A percentile compares a stretch with the other conserved stretches of the same genome.
Evolutionary conservation across 2,797 vertebrate genomes (phyloP).

Genomic region (Huso huso): DNA sequence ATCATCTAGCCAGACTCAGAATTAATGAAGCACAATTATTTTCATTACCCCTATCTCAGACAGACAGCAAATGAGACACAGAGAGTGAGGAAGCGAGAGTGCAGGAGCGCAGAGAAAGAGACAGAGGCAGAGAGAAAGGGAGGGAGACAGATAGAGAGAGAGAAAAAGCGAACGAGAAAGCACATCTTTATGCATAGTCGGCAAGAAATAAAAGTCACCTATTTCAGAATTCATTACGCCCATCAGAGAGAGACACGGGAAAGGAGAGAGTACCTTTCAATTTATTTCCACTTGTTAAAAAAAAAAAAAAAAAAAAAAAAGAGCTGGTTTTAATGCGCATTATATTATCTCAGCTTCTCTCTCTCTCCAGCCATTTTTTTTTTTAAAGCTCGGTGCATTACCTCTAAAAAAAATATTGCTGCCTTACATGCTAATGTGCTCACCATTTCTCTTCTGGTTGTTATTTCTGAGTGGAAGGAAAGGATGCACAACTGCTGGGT

Average conservation of each 20-base stretch:
- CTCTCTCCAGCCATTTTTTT: conserved; percentile 39
- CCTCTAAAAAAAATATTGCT: conserved; percentile 65
- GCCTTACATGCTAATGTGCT: conserved; percentile 62
- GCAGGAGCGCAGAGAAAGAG: conserved; percentile 29
- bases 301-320: conserved; percentile 45
- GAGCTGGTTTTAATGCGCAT: conserved; percentile 61
- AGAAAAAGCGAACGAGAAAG: conserved; percentile 41
- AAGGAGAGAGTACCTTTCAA: conserved; percentile 54
- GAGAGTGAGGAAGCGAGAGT: conserved; percentile 43
- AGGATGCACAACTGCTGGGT: neutral
- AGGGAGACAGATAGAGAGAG: conserved; percentile 12
- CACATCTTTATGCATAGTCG: conserved; percentile 57
- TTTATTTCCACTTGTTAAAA: conserved; percentile 54
- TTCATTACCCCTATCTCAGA: conserved; percentile 87
- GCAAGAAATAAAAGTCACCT: conserved; percentile 65
- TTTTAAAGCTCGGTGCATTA: conserved; percentile 52
- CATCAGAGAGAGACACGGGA: conserved; percentile 44
- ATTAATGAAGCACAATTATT: conserved; percentile 98
- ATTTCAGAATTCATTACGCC: conserved; percentile 65
- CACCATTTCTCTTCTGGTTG: conserved; percentile 59
- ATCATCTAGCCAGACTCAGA: conserved; percentile 87
- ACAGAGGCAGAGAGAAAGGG: conserved; percentile 26
- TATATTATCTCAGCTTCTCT: conserved; percentile 61
- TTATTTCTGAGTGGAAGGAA: conserved; percentile 5
- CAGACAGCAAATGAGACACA: conserved; percentile 72